Evolutionary conservation across 2,113 vertebrate genomes (phyloP), one percentile per base, ranked within the genome.

Genomic region (Podarcis muralis): DNA sequence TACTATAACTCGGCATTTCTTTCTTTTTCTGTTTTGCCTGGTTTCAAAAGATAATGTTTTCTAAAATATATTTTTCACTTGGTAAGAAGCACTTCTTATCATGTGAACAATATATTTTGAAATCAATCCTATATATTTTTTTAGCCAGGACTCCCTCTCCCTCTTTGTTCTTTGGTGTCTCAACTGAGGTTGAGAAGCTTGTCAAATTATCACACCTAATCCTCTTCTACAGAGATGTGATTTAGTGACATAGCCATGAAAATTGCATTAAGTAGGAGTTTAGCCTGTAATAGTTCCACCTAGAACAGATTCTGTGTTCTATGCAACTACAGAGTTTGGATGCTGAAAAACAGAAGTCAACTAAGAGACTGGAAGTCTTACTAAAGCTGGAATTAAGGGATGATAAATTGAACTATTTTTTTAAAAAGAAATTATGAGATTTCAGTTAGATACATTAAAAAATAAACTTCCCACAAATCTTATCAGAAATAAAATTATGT

Each of bases 341-440:
- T 18, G 15, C 20, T 79, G 32, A 15, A 27, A 16, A 74, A 8
- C 48, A 74, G n/a, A 48, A 68, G 23, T 15, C 43, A 30, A n/a
- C 20, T 1, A 1, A 35, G 15, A 32, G 32, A 27, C 0, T 3
- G 43, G 40, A 62, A 5, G 59, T 81, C 20, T 35, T 69, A 30
- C 5, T 37, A 23, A 22, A 32, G 69, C 32, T 80, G 22, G 84
- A 90, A 84, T 1, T 79, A 11, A 81, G 37, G 20, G 53, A 0
- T 12, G 57, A 59, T 27, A 72, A 48, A n/a, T 32, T 87, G 80
- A 48, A 89, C 12, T 66, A 3, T 0, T 80, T 43, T 43, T 89
- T 89, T 82, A 57, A 65, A 20, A 88, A 68, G 37, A 1, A 86
- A n/a, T 84, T 88, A 48, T 48, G 11, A 37, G 74, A 83, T 85